These are phyloP conservation scores for Hemiscyllium ocellatum DNA, from an alignment of 2,113 vertebrate genomes.

Conservation along the genomic window DNA sequence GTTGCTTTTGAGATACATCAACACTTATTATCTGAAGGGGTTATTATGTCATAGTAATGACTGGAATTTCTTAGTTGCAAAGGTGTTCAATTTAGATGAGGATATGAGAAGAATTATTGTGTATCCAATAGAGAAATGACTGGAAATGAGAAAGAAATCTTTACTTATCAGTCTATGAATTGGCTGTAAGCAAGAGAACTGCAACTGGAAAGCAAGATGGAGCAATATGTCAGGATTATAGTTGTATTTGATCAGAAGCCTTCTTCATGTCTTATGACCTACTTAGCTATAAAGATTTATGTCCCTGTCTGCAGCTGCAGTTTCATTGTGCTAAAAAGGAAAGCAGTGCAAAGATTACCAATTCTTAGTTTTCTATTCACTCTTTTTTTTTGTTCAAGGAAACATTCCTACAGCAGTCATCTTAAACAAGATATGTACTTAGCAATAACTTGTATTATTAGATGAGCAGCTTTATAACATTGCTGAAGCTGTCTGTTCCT, in stretches of 20 bases:
- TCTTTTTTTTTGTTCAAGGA: constrained; percentile 43
- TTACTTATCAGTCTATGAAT: constrained; percentile 38
- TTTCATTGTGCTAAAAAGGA: constrained; percentile 47
- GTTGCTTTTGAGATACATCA: neutral
- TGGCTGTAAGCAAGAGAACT: constrained; percentile 44
- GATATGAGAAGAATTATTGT: neutral
- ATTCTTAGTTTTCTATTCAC: constrained; percentile 43
- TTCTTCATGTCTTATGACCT: constrained; percentile 48
- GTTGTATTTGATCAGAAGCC: constrained; percentile 44
- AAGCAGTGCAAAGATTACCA: constrained; percentile 44
- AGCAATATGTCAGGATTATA: constrained; percentile 41
- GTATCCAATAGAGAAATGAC: constrained; percentile 36
- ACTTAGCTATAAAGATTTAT: constrained; percentile 49
- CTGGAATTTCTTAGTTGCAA: neutral
- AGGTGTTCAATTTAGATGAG: neutral
- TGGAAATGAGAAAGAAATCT: constrained; percentile 39
- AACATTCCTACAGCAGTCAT: neutral
- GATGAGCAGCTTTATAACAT: neutral
- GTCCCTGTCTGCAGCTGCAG: constrained; percentile 43
- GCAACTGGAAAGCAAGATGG: constrained; percentile 28
- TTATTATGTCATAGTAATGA: neutral
- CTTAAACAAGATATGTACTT: neutral
- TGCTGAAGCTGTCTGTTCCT: neutral
- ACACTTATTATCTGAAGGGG: neutral
- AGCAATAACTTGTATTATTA: neutral